Conservation (phyloP, 2,113 vertebrate species). For the Lepus americanus region DNA sequence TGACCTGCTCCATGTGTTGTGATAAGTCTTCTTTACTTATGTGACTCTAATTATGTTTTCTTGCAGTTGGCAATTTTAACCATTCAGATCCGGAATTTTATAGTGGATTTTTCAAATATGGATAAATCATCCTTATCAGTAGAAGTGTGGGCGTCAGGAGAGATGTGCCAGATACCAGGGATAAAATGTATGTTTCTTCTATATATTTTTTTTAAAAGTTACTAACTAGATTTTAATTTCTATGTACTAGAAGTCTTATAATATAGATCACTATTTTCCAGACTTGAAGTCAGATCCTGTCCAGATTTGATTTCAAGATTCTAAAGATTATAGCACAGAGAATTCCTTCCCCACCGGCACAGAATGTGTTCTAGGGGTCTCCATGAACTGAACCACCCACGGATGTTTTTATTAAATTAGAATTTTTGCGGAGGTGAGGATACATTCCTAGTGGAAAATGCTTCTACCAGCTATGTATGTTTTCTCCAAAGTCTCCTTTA, state of each 20-base stretch:
- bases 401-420: not conserved
- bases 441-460: not conserved
- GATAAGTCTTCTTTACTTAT: not conserved
- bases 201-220: not conserved
- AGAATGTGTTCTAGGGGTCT: not conserved
- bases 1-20: not conserved
- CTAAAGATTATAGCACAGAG: not conserved
- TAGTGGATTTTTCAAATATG: conserved; percentile 86
- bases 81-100: not conserved
- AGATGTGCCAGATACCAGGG: conserved; percentile 93
- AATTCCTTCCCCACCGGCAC: not conserved
- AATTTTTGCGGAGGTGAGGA: not conserved
- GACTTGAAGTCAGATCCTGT: not conserved
- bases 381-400: not conserved
- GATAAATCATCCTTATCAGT: conserved; percentile 94
- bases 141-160: conserved; percentile 91
- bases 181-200: conserved; percentile 89
- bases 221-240: conserved; percentile 7
- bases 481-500: not conserved
- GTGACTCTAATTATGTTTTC: conserved; percentile 6
- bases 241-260: not conserved
- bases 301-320: not conserved
- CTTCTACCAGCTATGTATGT: not conserved
- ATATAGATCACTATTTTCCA: not conserved
- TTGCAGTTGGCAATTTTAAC: conserved; percentile 90